Base-by-base conservation (phyloP, 1,140 invertebrate species). In the Planococcus citri region DNA sequence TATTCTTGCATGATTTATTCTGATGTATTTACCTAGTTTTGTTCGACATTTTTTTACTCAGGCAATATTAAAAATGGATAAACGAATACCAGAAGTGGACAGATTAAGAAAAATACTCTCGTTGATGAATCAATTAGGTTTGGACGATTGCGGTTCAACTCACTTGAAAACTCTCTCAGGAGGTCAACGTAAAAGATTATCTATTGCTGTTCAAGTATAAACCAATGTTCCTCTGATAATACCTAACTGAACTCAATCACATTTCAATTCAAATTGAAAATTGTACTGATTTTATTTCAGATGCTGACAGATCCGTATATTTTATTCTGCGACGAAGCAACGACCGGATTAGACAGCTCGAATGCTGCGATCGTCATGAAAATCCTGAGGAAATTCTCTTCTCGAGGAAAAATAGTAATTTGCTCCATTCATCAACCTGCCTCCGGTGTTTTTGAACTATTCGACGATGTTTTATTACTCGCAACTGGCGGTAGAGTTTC, bases 401-500 rank as follows among this genome's bases (percentile, higher is more conserved):
- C 51, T 17, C 70, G 69, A 61, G 74, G 75, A 20, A 76, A 76
- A 68, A 90, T 73, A 0, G 72, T 98, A 68, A 90, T 97, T 69
- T 95, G 94, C 77, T 97, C 95, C 9, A 97, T 98, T 73, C 95
- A 98, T 80, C 95, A 98, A 76, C 95, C 95, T 1, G 94, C 92
- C 72, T 94, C 95, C 1, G 87, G 94, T 73, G 80, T 97, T 17
- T 97, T 98, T 78, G 92, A 96, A 79, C 94, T 93, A 84, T 97
- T 98, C 78, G 94, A 98, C 78, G 86, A 90, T 0, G 67, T 76
- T 1, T 69, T 91, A n/a, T 81, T 94, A 17, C 77, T 94, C 20
- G 77, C 95, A 68, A 82, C 91, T 1, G 85, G 85, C 70, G 94
- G 93, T 12, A 81, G 86, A 73, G 82, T 92, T 21, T 88, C 90